A percentile compares a stretch with the other conserved stretches of the same genome.
Conservation (phyloP, 2,797 vertebrate species). For the Sebastes nivosus region DNA sequence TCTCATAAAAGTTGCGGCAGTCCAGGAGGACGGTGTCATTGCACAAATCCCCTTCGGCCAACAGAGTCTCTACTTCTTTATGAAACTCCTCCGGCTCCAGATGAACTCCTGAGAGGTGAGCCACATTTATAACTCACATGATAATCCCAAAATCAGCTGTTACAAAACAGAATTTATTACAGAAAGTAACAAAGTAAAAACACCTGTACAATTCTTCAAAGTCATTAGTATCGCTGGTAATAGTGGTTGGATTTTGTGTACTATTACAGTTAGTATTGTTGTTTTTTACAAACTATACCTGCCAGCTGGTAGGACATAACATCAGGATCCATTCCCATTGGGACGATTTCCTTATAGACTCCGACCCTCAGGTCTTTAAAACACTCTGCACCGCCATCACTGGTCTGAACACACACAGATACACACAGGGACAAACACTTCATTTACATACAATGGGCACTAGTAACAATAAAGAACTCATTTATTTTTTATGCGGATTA, state of each 20-base stretch:
- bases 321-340: slow-evolving; percentile 92
- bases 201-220: not conserved
- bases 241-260: not conserved
- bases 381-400: slow-evolving; percentile 90
- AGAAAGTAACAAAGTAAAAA: not conserved
- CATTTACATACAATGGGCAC: not conserved
- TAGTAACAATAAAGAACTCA: not conserved
- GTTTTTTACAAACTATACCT: slow-evolving; percentile 73
- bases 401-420: slow-evolving; percentile 80
- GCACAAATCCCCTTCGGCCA: slow-evolving; percentile 76
- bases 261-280: not conserved
- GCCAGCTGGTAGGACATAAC: slow-evolving; percentile 89
- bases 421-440: not conserved
- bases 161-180: not conserved
- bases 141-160: not conserved
- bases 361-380: slow-evolving; percentile 91
- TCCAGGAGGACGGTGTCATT: slow-evolving; percentile 91
- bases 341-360: slow-evolving; percentile 94
- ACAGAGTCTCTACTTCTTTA: slow-evolving; percentile 87
- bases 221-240: not conserved
- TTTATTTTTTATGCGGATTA: not conserved
- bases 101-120: slow-evolving; percentile 83
- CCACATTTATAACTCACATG: not conserved
- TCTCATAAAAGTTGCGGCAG: slow-evolving; percentile 98
- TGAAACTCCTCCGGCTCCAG: slow-evolving; percentile 94